Evolutionary conservation across 2,888 invertebrate species (phyloP), one percentile per base, ranked within the genome.

Genomic region (Meandrusa payeni): DNA sequence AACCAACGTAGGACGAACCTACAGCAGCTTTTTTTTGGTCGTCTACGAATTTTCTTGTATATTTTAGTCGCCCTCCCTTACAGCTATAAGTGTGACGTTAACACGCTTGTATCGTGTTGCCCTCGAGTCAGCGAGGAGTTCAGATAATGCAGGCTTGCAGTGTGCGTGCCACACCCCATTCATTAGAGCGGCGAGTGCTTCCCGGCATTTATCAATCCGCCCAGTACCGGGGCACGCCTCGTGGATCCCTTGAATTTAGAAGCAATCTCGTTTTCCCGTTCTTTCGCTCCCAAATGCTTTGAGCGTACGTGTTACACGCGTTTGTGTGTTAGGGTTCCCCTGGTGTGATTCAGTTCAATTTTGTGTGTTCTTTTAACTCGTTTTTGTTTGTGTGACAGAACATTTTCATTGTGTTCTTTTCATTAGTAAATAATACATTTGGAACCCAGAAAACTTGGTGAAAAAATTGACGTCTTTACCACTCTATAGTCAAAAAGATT

Each of bases 181-280:
- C 82, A 85, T 83, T 85, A 82, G 77, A 20, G 64, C 64, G 75
- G 66, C 73, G 80, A 86, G 85, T 85, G 85, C 81, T 85, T 86
- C 82, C 83, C 81, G 75, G 76, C 80, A 82, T 86, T 82, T 85
- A 85, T 85, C 86, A 86, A 81, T 81, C 83, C 71, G 69, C 68
- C 70, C 56, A 68, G 68, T 62, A 61, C 57, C 55, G 38, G 24
- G 43, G 31, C 47, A 47, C 53, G 52, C 51, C 51, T 48, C 29
- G 31, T 27, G 41, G 9, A n/a, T 20, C 27, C 41, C n/a, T 9
- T 6, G 13, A 41, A 41, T 41, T 41, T 33, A 20, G 41, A 41
- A 41, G 26, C 24, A 41, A 41, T 41, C 26, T 26, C 1, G 12
- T 26, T 33, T 32, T 24, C 24, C 23, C 22, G 23, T 31, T 31